Base-by-base conservation (phyloP, 2,797 vertebrate genomes). In the Philypnodon macrostomus region DNA sequence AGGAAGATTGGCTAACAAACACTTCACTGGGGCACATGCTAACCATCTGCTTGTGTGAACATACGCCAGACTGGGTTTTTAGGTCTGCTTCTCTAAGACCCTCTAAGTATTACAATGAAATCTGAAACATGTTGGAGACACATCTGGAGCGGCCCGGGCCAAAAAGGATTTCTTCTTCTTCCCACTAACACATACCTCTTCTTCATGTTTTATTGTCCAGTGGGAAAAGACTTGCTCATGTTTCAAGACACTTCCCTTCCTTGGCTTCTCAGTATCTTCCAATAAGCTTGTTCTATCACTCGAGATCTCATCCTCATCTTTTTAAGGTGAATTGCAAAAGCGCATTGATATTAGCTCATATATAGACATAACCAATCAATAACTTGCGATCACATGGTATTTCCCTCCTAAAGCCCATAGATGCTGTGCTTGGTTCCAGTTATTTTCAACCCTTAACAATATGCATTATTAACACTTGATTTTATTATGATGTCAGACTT, bases 141-240 rank as follows among this genome's bases (percentile, higher is more conserved):
- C 85, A 86, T 85, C 78, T 86, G 84, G 79, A 74, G 58, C 70
- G 64, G 54, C 58, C 55, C 51, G 61, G 79, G 68, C 73, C 60
- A 56, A 46, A 27, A 35, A 68, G 77, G 66, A 74, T 67, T 73
- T 63, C 72, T 69, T 34, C 72, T 69, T 34, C 47, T 70, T 65
- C 63, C 55, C 49, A 39, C 67, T 53, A 63, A 63, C 76, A 72
- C 76, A 61, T 66, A 76, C 62, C n/a, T n/a, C n/a, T 72, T 75
- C 58, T 80, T 80, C 49, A 73, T 77, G 67, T 78, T 85, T 84
- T 83, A 83, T 79, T 73, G 75, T 83, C 78, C 56, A 32, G 26
- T 75, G 70, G 75, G 73, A 50, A 52, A 72, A 51, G 41, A 58
- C 64, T 70, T 80, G 2, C 61, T 64, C 77, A 73, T 49, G 19